Evolutionary conservation across 2,797 vertebrate genomes (phyloP), one percentile per base, ranked within the genome.

Genomic region (Pipistrellus pipistrellus): DNA sequence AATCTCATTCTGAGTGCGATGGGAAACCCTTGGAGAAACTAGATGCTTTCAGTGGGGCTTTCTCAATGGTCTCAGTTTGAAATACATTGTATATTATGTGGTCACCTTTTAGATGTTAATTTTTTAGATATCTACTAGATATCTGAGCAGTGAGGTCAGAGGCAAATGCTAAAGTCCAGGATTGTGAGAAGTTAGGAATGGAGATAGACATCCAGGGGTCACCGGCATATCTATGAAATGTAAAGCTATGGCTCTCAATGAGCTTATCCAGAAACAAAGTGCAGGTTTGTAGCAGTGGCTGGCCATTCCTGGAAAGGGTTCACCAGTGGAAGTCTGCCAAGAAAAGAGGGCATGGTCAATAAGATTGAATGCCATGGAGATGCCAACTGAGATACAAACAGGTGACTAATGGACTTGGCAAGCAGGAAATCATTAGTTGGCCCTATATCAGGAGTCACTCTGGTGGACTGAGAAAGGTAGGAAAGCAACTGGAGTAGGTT

Each of bases 61-160:
- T 41, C 12, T 66, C 59, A 71, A 53, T 32, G 32, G 25, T 59
- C 69, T 86, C 72, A 9, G 18, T 75, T 53, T 76, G 72, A 46
- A 55, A 93, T 41, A 41, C 9, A 38, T 41, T 84, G 27, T 55
- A 66, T 8, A 41, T 72, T 71, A 30, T 44, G 51, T 20, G 62
- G 62, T 88, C 46, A 38, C 27, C 38, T 93, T 69, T 53, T 66
- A 66, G 27, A 59, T 83, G 46, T 72, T 73, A 62, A 8, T 53
- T 91, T 91, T 71, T 84, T 77, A 89, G n/a, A 80, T 85, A 83
- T 27, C 48, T 71, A 72, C 48, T 51, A 66, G n/a, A 27, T 51
- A 76, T 51, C 69, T 53, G 46, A 77, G 84, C 57, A 89, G 66
- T 48, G n/a, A 55, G 59, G 53, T 51, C 53, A 72, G 11, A 93